Percentiles rank a stretch among this genome's conserved stretches.
These are phyloP conservation scores for Napeogenes sylphis DNA, from an alignment of 2,888 invertebrate genomes.

Conservation along the genomic window DNA sequence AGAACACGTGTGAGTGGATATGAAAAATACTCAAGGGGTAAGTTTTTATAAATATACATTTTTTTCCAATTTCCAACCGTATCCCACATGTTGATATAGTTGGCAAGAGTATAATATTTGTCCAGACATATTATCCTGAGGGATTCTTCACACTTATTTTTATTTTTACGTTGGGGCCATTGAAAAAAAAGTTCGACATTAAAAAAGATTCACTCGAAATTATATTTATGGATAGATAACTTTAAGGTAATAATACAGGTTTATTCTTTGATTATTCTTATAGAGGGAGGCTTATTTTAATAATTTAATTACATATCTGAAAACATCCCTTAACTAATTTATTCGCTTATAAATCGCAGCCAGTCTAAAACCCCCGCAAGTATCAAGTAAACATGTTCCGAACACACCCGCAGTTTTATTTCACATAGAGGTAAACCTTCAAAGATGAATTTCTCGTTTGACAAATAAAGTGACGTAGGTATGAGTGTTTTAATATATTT, in stretches of 20 bases:
- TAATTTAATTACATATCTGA: no score
- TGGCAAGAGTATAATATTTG: constrained; percentile 44
- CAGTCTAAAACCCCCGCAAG: constrained; percentile 36
- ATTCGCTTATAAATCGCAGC: constrained; percentile 3
- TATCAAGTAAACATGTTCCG: constrained; percentile 57
- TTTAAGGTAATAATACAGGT: no score
- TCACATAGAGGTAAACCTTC: constrained; percentile 61
- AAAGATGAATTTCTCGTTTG: constrained; percentile 63
- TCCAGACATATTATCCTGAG: constrained; percentile 39
- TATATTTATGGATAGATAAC: no score
- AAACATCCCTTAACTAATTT: no score
- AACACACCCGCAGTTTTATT: constrained; percentile 65
- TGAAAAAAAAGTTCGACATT: no score
- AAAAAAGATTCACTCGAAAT: no score
- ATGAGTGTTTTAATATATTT: constrained; percentile 50
- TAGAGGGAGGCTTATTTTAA: no score
- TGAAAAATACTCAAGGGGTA: constrained; percentile 47
- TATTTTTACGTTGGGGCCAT: not conserved
- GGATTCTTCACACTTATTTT: constrained; percentile 4
- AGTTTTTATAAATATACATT: constrained; percentile 32
- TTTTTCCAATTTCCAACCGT: constrained; percentile 32
- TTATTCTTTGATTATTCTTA: no score
- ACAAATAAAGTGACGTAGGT: constrained; percentile 59
- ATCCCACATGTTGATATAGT: constrained; percentile 21
- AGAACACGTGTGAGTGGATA: constrained; percentile 51